A percentile compares a stretch with the other conserved stretches of the same genome.
These are phyloP conservation scores for Notolepis coatsorum DNA, from an alignment of 2,797 vertebrate genomes.

Conservation along the genomic window DNA sequence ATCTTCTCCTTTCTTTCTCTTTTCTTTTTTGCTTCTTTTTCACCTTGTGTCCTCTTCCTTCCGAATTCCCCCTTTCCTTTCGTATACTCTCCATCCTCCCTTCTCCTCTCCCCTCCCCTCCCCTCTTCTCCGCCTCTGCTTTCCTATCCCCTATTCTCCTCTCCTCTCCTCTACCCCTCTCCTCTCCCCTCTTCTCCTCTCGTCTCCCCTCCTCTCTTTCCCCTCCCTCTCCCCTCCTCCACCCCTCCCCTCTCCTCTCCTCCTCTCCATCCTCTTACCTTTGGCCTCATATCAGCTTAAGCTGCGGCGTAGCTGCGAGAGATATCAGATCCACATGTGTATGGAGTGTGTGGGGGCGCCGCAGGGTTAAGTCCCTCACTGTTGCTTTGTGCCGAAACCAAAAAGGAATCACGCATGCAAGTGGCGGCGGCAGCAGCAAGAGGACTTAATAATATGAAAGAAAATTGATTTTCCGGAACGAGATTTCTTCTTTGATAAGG, in stretches of 20 bases:
- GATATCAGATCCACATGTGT: constrained; percentile 64
- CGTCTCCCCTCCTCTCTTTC: not conserved
- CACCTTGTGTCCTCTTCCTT: too few relatives aligned
- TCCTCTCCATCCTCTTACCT: constrained; percentile 32
- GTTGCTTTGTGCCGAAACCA: constrained; percentile 71
- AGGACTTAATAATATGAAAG: constrained; percentile 87
- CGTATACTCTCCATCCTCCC: too few relatives aligned
- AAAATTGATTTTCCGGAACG: constrained; percentile 89
- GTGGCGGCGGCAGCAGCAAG: constrained; percentile 76
- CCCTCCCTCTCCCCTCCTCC: constrained; percentile 6
- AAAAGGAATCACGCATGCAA: constrained; percentile 77
- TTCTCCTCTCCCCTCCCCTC: too few relatives aligned
- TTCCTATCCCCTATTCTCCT: too few relatives aligned
- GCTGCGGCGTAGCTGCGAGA: constrained; percentile 36
- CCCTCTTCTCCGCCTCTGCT: too few relatives aligned
- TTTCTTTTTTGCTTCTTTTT: too few relatives aligned
- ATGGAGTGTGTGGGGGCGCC: constrained; percentile 55
- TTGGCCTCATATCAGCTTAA: constrained; percentile 62
- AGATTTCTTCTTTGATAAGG: constrained; percentile 87
- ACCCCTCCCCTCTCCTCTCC: constrained; percentile 4
- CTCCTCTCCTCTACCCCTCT: not conserved
- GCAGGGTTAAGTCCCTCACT: constrained; percentile 78
- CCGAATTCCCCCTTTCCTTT: too few relatives aligned
- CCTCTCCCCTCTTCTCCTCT: not conserved
- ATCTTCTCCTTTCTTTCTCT: too few relatives aligned